A percentile compares a stretch with the other conserved stretches of the same genome.
phyloP scores from a whole-genome alignment of 2,888 invertebrate genomes.

The Monopis laevigella region DNA sequence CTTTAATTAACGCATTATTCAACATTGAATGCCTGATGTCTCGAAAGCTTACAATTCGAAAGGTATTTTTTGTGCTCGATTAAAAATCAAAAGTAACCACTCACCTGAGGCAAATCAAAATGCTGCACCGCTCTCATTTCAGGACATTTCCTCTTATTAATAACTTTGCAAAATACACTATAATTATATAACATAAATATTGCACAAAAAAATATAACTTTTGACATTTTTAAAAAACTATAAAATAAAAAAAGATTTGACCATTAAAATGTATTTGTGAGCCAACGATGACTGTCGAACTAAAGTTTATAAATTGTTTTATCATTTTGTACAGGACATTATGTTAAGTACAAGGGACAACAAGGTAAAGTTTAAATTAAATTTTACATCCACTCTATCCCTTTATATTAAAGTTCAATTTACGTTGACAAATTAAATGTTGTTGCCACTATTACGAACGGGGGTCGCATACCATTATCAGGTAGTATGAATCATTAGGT shows the following conservation, averaged over 20 bases:
- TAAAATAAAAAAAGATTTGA: conserved; percentile 12
- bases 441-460: conserved; percentile 31
- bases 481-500: conserved; percentile 18
- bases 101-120: conserved; percentile 79
- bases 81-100: conserved; percentile 18
- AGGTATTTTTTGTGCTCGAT: too few species aligned
- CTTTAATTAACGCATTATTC: too few species aligned
- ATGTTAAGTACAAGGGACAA: conserved; percentile 23
- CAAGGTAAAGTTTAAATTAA: neutral
- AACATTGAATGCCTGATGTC: too few species aligned
- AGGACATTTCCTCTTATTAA: conserved; percentile 77
- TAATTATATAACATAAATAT: conserved; percentile 3
- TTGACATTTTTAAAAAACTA: conserved; percentile 22
- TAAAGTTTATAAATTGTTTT: conserved; percentile 32
- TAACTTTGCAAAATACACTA: conserved; percentile 34
- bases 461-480: conserved; percentile 54
- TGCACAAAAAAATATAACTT: conserved; percentile 18
- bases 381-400: too few species aligned
- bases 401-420: too few species aligned
- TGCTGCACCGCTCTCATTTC: conserved; percentile 81
- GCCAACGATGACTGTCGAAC: conserved; percentile 37
- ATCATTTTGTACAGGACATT: conserved; percentile 58
- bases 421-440: neutral
- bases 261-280: conserved; percentile 34
- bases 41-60: too few species aligned